Evolutionary conservation across 2,113 vertebrate genomes (phyloP).

Genomic region (Eleginops maclovinus): DNA sequence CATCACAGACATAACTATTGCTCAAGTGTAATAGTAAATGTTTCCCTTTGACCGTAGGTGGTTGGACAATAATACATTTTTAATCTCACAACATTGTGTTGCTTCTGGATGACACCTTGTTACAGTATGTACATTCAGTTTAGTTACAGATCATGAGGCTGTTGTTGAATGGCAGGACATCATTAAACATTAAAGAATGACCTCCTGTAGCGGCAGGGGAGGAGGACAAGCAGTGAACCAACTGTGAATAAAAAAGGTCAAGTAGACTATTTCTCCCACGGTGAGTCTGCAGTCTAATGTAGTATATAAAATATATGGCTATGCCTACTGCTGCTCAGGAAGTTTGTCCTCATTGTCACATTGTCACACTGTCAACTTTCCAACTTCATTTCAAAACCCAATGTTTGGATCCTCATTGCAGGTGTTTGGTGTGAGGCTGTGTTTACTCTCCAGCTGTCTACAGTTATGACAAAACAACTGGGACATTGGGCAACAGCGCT

Average conservation of each 20-base stretch:
- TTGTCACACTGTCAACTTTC: not conserved
- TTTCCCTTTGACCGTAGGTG: not conserved
- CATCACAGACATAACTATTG: not conserved
- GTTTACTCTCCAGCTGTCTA: constrained; percentile 17
- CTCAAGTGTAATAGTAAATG: not conserved
- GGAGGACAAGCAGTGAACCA: not conserved
- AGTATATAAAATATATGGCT: not conserved
- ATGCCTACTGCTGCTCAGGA: not conserved
- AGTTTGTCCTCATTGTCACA: not conserved
- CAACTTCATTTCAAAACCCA: not conserved
- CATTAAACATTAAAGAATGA: not conserved
- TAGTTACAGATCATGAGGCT: not conserved
- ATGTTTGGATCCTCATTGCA: not conserved
- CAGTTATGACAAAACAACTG: constrained; percentile 29
- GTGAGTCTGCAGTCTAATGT: constrained; percentile 4
- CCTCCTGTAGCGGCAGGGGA: not conserved
- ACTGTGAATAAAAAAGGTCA: not conserved
- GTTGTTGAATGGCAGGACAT: not conserved
- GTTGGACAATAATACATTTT: not conserved
- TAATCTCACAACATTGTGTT: not conserved
- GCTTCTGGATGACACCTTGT: not conserved
- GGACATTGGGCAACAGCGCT: not conserved
- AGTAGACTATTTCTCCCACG: not conserved
- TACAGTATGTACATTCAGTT: not conserved
- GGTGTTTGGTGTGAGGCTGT: not conserved